Conservation (phyloP, 2,797 vertebrate species). For the Siniperca scherzeri region DNA sequence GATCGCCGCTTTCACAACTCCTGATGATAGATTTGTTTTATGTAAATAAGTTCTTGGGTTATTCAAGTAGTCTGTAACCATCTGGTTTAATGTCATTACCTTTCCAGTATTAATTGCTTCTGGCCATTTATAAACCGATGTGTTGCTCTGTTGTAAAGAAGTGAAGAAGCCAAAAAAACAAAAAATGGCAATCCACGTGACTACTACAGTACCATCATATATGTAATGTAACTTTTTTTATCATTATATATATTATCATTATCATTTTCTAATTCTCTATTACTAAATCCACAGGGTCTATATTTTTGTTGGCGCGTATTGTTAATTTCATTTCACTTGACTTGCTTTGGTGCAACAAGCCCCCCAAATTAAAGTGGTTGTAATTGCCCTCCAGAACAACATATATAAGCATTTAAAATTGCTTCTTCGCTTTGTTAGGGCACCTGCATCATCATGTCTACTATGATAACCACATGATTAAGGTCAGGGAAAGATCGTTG, state of each 20-base stretch:
- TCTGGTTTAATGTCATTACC: slow-evolving; percentile 30
- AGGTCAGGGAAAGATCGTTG: background rate
- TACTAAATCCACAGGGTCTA: background rate
- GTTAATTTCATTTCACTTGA: background rate
- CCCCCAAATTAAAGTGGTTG: background rate
- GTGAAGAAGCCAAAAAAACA: background rate
- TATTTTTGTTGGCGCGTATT: background rate
- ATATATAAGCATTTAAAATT: too few relatives aligned
- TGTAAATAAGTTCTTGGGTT: slow-evolving; percentile 28
- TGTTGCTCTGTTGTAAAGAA: slow-evolving; percentile 8
- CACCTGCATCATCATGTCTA: background rate
- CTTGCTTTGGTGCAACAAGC: background rate
- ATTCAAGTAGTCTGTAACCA: slow-evolving; percentile 10
- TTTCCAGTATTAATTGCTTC: slow-evolving; percentile 4
- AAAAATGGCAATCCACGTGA: background rate
- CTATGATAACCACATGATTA: background rate
- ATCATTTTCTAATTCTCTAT: background rate
- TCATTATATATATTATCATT: too few relatives aligned
- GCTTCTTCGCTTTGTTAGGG: too few relatives aligned
- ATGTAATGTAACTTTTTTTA: background rate
- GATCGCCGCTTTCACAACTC: slow-evolving; percentile 18
- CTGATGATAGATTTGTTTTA: slow-evolving; percentile 33
- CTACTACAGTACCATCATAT: background rate
- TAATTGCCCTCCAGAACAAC: too few relatives aligned
- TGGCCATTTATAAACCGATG: background rate